Conservation (phyloP, 2,113 vertebrate species). For the Trachemys scripta region DNA sequence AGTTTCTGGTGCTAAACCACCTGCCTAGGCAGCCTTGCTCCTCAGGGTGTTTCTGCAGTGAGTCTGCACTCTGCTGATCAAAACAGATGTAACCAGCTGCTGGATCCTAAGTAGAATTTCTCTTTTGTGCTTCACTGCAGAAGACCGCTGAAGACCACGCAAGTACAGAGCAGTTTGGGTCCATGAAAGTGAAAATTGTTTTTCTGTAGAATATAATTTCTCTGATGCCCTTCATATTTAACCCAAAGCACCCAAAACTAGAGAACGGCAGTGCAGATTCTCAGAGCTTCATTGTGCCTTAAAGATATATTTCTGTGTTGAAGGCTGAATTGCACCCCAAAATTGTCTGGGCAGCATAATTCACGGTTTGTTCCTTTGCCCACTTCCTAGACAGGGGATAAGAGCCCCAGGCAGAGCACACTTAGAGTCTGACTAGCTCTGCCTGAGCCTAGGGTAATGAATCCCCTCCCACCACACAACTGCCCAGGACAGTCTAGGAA, state of each 20-base stretch:
- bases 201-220: neutral
- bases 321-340: neutral
- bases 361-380: neutral
- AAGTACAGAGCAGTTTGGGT: neutral
- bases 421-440: neutral
- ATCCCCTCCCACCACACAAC: neutral
- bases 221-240: neutral
- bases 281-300: neutral
- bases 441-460: neutral
- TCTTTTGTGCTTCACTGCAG: neutral
- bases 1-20: neutral
- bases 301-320: neutral
- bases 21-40: neutral
- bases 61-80: neutral
- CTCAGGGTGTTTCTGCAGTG: neutral
- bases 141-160: too few species aligned
- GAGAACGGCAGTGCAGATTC: neutral
- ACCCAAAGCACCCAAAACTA: neutral
- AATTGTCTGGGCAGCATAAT: neutral
- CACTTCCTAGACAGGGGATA: neutral
- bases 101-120: neutral
- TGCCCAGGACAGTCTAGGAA: neutral
- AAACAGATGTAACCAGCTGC: neutral
- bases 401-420: neutral
- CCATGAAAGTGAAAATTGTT: neutral